Base-by-base conservation (phyloP, 2,888 invertebrate species). In the Heliconius cydno region DNA sequence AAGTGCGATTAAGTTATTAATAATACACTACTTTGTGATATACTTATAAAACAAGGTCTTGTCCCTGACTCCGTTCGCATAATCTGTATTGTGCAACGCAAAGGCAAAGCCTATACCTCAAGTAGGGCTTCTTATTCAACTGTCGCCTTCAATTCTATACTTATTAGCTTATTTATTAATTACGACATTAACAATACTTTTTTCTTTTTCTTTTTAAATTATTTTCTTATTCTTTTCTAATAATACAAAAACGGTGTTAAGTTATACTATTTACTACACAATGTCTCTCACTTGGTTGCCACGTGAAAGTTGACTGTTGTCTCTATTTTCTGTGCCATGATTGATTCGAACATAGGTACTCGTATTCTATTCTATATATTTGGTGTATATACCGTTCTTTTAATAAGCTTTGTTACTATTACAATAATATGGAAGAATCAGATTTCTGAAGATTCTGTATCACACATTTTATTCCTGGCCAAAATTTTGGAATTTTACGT, bases 81-180 rank as follows among this genome's bases (percentile, higher is more conserved):
- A 73, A 73, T 73, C 73, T 60, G 60, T 19, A 73, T 57, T 57
- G 60, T 73, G 73, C 57, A 72, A 72, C 73, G 60, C 60, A 25
- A 41, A 28, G 73, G 60, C 34, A 34, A 73, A 73, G 73, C 60
- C 34, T n/a, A 25, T 70, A 15, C 38, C 73, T 34, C 73, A 73
- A 73, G 73, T 73, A 73, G n/a, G 73, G 73, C 73, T 73, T 73
- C 73, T 73, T 73, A 73, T 73, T 38, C 60, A 73, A 73, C 73
- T 73, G 73, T 38, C 73, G 15, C 73, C 73, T 60, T 30, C 72
- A n/a, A 30, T 73, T 34, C 57, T 72, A 57, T 72, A 57, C n/a
- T 57, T 34, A 34, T 38, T 28, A 72, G 38, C n/a, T 60, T 73
- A 73, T 57, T 71, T 57, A 60, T 68, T 70, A 46, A 70, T 46